These are phyloP conservation scores for Phylloscopus trochilus DNA, from an alignment of 2,113 vertebrate genomes.

Conservation along the genomic window DNA sequence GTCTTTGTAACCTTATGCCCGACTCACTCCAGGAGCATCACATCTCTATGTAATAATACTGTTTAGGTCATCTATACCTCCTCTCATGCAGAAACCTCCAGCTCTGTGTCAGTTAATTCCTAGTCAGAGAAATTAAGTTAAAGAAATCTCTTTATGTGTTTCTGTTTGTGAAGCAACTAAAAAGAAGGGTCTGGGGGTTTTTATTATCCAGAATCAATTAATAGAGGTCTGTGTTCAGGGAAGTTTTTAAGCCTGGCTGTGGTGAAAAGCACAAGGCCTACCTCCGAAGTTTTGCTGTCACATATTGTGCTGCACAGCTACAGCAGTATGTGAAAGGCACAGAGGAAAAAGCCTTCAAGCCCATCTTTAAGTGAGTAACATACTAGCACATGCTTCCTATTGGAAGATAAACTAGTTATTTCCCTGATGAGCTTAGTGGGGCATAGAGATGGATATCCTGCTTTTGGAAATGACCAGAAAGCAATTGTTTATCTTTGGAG, in stretches of 20 bases:
- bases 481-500: not conserved
- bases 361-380: not conserved
- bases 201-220: not conserved
- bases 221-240: not conserved
- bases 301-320: not conserved
- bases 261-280: not conserved
- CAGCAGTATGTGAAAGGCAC: rapidly evolving
- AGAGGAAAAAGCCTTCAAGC: not conserved
- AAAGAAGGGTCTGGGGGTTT: rapidly evolving
- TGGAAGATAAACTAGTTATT: not conserved
- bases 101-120: not conserved
- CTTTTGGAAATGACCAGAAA: not conserved
- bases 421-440: not conserved
- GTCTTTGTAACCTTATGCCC: not conserved
- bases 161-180: not conserved
- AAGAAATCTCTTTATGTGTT: not conserved
- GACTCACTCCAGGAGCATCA: not conserved
- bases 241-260: not conserved
- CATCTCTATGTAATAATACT: not conserved
- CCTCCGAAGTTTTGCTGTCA: not conserved
- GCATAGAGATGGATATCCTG: not conserved
- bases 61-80: not conserved
- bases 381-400: not conserved
- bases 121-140: not conserved
- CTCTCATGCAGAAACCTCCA: not conserved